Percentiles rank a stretch among this genome's conserved stretches.
These are phyloP conservation scores for Scaptomyza montana DNA, from an alignment of 1,140 invertebrate genomes.

Conservation along the genomic window DNA sequence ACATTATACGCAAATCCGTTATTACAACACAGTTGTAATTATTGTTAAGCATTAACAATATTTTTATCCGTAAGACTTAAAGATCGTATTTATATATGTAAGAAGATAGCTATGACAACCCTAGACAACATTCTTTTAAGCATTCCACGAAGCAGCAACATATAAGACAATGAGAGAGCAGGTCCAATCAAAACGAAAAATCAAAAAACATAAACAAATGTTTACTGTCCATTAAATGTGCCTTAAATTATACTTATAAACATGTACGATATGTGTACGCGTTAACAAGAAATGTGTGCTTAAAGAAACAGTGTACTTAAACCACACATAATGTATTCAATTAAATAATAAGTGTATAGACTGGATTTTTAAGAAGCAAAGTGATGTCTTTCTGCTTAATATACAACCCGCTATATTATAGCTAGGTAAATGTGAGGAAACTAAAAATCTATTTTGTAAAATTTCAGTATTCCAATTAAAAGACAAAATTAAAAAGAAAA, in stretches of 20 bases:
- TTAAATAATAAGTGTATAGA: constrained; percentile 72
- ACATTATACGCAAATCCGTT: constrained; percentile 91
- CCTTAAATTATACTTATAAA: constrained; percentile 71
- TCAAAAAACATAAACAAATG: constrained; percentile 18
- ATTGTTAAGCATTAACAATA: constrained; percentile 60
- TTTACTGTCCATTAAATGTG: constrained; percentile 79
- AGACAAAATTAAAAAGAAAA: constrained; percentile 24
- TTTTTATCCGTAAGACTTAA: constrained; percentile 64
- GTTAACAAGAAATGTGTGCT: too few relatives aligned
- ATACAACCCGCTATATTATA: constrained; percentile 73
- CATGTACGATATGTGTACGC: constrained; percentile 43
- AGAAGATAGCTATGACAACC: constrained; percentile 58
- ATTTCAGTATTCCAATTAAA: constrained; percentile 65
- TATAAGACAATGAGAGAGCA: constrained; percentile 74
- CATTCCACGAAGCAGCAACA: constrained; percentile 66
- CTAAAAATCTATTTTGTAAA: constrained; percentile 31
- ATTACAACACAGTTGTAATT: constrained; percentile 92
- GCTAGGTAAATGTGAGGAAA: constrained; percentile 54
- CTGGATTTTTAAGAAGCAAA: constrained; percentile 68
- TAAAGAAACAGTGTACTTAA: constrained; percentile 61
- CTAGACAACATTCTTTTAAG: constrained; percentile 68
- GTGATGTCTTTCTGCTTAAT: constrained; percentile 73
- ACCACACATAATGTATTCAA: constrained; percentile 60
- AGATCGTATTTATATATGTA: constrained; percentile 73
- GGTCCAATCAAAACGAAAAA: constrained; percentile 65